Evolutionary conservation across 2,113 vertebrate genomes (phyloP).

Genomic region (Alethe castanea): DNA sequence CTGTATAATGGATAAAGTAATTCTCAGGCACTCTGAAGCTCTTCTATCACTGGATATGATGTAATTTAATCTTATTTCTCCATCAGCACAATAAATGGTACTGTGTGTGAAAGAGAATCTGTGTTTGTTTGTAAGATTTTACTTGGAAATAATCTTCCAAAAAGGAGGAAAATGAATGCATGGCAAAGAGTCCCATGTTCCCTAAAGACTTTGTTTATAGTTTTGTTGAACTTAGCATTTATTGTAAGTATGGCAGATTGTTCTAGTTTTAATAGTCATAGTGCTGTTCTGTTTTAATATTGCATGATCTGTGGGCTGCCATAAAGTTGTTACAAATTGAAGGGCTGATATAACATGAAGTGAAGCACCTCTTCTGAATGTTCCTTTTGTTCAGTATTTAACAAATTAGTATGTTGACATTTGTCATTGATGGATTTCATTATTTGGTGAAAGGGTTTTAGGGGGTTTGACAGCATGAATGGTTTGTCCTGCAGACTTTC

Average conservation of each 20-base stretch:
- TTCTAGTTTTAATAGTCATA: constrained; percentile 58
- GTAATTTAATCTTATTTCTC: constrained; percentile 34
- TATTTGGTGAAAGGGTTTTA: constrained; percentile 83
- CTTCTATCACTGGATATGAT: neutral
- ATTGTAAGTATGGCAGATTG: constrained; percentile 34
- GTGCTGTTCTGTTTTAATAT: constrained; percentile 66
- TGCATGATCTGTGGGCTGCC: constrained; percentile 66
- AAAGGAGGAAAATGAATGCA: neutral
- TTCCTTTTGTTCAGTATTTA: constrained; percentile 84
- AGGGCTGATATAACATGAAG: constrained; percentile 77
- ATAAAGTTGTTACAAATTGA: constrained; percentile 71
- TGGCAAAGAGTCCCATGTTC: neutral
- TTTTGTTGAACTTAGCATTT: constrained; percentile 34
- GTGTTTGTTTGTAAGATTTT: neutral
- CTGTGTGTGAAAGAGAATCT: neutral
- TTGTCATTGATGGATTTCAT: constrained; percentile 89
- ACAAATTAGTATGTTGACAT: constrained; percentile 88
- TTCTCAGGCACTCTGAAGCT: neutral
- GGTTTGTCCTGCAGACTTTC: constrained; percentile 76
- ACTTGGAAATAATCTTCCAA: constrained; percentile 20
- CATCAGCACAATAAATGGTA: neutral
- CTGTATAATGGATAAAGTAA: neutral
- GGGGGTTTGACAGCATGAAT: constrained; percentile 81
- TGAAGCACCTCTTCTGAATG: constrained; percentile 81
- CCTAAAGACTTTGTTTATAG: neutral